A percentile compares a stretch with the other conserved stretches of the same genome.
These are phyloP conservation scores for Sphaeramia orbicularis DNA, from an alignment of 2,797 vertebrate species.

Conservation along the genomic window DNA sequence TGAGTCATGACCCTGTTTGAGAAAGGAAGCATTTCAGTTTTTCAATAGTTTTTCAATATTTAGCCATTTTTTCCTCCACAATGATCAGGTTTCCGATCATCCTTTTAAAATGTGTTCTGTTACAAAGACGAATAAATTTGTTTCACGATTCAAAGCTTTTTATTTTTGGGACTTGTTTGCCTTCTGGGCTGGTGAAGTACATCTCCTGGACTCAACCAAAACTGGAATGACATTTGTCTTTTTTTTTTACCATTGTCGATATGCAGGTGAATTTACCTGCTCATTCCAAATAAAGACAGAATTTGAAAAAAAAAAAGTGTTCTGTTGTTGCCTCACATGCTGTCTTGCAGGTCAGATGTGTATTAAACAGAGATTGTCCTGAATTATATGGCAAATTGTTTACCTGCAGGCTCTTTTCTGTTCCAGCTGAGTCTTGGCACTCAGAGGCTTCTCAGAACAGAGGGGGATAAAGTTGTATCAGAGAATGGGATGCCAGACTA, in stretches of 20 bases:
- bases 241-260: too few species aligned
- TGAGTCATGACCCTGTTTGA: neutral
- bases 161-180: too few species aligned
- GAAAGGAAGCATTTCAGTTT: neutral
- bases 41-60: neutral
- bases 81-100: neutral
- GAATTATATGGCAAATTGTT: slow-evolving; percentile 6
- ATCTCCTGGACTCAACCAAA: too few species aligned
- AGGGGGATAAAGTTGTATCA: slow-evolving; percentile 12
- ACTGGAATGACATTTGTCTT: too few species aligned
- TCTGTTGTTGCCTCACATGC: slow-evolving; percentile 7
- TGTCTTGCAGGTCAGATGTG: neutral
- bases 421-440: slow-evolving; percentile 14
- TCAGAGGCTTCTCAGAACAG: slow-evolving; percentile 12
- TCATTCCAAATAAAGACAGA: too few species aligned
- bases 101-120: slow-evolving; percentile 4
- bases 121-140: too few species aligned
- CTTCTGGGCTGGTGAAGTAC: too few species aligned
- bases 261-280: too few species aligned
- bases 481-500: slow-evolving; percentile 32
- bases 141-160: too few species aligned
- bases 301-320: too few species aligned
- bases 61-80: neutral
- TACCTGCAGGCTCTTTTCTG: slow-evolving; percentile 11
- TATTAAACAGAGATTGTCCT: slow-evolving; percentile 6